Percentiles rank a stretch among this genome's conserved stretches.
These are phyloP conservation scores for Ictidomys tridecemlineatus DNA, from an alignment of 2,113 vertebrate species.

Conservation along the genomic window DNA sequence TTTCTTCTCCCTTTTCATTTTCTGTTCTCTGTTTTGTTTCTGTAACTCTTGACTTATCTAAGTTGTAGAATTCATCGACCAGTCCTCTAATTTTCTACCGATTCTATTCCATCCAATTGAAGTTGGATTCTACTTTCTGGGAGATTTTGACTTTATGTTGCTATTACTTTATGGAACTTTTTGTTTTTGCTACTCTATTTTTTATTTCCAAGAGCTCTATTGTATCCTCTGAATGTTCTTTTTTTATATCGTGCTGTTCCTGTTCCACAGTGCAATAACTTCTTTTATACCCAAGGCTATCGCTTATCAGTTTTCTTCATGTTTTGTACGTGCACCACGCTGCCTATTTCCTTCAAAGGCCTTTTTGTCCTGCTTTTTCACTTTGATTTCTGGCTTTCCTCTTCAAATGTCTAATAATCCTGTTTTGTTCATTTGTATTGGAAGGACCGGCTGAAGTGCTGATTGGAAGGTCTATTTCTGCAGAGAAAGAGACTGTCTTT, in stretches of 20 bases:
- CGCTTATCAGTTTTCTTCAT: neutral
- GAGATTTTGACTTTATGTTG: neutral
- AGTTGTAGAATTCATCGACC: neutral
- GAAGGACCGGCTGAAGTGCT: neutral
- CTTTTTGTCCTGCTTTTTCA: neutral
- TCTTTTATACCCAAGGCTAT: neutral
- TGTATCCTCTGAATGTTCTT: neutral
- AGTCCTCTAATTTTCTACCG: neutral
- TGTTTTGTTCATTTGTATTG: neutral
- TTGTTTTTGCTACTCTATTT: neutral
- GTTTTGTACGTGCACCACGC: neutral
- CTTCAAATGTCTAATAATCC: neutral
- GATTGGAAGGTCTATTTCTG: neutral
- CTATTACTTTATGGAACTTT: neutral
- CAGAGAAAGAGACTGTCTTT: neutral
- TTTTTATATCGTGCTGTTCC: conserved; percentile 22
- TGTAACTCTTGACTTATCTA: neutral
- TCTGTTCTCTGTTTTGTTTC: neutral
- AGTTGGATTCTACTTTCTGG: conserved; percentile 15
- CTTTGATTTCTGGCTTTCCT: neutral
- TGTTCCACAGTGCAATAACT: neutral
- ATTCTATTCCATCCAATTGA: neutral
- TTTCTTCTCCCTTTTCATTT: neutral
- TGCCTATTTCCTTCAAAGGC: neutral
- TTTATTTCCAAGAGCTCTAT: conserved; percentile 22